Conservation (phyloP, 1,140 invertebrate genomes). For the Drosophila ironensis region DNA sequence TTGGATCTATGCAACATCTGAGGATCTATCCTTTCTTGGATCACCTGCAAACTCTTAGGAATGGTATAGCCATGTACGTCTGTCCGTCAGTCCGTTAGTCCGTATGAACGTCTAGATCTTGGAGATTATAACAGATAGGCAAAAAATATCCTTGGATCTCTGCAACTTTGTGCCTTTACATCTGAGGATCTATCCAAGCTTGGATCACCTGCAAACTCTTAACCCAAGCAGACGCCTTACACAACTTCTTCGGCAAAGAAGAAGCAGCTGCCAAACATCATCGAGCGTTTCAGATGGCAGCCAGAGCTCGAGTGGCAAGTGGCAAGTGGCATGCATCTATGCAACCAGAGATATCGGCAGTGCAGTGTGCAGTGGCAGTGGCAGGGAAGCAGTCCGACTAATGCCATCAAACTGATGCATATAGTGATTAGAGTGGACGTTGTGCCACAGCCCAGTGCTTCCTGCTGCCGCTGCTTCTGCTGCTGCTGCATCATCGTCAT, state of each 20-base stretch:
- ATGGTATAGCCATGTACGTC: too few species aligned
- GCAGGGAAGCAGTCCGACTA: conserved; percentile 57
- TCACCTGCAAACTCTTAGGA: too few species aligned
- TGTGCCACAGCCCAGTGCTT: conserved; percentile 30
- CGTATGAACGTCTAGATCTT: too few species aligned
- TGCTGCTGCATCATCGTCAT: conserved; percentile 13
- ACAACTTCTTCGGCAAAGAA: conserved; percentile 7
- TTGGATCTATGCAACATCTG: too few species aligned
- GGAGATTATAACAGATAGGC: too few species aligned
- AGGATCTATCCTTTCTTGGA: too few species aligned
- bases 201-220: neutral
- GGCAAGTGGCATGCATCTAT: conserved; percentile 66
- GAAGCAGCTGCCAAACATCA: conserved; percentile 63
- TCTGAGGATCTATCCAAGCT: too few species aligned
- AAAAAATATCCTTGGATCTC: too few species aligned
- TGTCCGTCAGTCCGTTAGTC: too few species aligned
- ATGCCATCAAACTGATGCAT: conserved; percentile 78
- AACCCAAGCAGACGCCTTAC: neutral
- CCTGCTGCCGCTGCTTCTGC: neutral
- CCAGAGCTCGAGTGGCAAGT: conserved; percentile 74
- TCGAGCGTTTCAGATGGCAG: conserved; percentile 60
- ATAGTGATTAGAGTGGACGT: conserved; percentile 79
- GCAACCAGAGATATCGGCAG: neutral
- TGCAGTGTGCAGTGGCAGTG: conserved; percentile 18
- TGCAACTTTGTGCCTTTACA: too few species aligned